These are phyloP conservation scores for Halichoerus grypus DNA, from an alignment of 2,113 vertebrate species.

Conservation along the genomic window DNA sequence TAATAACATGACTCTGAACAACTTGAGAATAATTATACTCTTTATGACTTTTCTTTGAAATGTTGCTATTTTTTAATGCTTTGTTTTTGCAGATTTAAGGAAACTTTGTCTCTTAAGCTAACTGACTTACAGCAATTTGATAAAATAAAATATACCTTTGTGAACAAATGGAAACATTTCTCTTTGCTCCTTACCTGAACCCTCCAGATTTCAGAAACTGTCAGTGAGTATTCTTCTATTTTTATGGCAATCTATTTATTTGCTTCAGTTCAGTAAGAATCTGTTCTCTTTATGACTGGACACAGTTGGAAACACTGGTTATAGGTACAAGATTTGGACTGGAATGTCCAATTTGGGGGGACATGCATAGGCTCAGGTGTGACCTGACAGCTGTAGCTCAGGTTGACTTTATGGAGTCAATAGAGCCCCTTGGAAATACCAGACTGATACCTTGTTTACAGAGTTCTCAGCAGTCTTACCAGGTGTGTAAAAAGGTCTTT, in stretches of 20 bases:
- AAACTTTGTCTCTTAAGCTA: background rate
- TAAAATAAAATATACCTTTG: background rate
- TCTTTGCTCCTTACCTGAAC: background rate
- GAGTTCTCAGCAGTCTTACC: background rate
- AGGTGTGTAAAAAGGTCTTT: background rate
- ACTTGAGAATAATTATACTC: background rate
- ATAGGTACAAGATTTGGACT: background rate
- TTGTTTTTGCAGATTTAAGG: background rate
- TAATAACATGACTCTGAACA: background rate
- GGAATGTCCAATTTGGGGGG: background rate
- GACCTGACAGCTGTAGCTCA: background rate
- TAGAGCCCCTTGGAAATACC: background rate
- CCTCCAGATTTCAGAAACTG: background rate
- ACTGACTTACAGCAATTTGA: background rate
- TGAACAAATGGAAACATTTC: background rate
- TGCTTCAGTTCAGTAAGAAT: background rate
- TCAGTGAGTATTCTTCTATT: background rate
- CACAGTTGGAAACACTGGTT: background rate
- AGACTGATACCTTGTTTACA: background rate
- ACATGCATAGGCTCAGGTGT: background rate
- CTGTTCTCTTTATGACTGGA: background rate
- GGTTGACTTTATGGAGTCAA: too few species aligned
- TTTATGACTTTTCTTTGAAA: background rate
- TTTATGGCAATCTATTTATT: background rate
- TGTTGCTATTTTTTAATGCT: background rate